Conservation (phyloP, 92 coral and sea anemone genomes). For the Scolanthus callimorphus region DNA sequence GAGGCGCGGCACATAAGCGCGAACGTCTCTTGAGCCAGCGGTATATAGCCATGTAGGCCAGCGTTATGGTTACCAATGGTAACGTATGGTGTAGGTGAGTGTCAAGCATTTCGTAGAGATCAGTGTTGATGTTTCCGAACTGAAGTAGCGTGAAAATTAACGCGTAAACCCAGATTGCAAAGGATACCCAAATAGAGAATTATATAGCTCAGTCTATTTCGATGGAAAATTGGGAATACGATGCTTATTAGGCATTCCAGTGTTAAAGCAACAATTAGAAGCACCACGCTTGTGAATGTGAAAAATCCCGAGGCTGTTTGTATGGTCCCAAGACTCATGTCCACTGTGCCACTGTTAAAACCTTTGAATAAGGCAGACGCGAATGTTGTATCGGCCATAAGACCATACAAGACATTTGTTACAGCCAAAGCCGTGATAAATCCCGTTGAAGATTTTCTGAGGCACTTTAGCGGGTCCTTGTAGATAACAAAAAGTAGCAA, state of each 20-base stretch:
- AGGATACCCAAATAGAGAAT: background rate
- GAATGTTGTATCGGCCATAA: slow-evolving; percentile 35
- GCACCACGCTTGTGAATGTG: slow-evolving; percentile 1
- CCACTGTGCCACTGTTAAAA: slow-evolving; percentile 9
- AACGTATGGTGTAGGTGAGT: slow-evolving; percentile 26
- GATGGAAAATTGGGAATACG: slow-evolving; percentile 2
- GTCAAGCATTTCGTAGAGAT: slow-evolving; percentile 27
- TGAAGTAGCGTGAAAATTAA: slow-evolving; percentile 29
- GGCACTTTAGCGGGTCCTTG: slow-evolving; percentile 42
- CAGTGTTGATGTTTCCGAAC: slow-evolving; percentile 22
- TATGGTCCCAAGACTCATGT: slow-evolving; percentile 1
- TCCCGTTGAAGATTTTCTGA: slow-evolving; percentile 40
- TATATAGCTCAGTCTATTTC: background rate
- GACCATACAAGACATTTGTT: slow-evolving; percentile 37
- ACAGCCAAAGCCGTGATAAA: slow-evolving; percentile 30
- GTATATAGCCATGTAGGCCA: slow-evolving; percentile 15
- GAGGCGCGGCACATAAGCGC: background rate
- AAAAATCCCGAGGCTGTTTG: background rate
- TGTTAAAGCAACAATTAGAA: slow-evolving; percentile 6
- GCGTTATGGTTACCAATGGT: slow-evolving; percentile 25
- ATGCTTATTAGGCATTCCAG: background rate
- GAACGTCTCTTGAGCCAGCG: slow-evolving; percentile 1
- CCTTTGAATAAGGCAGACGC: slow-evolving; percentile 25
- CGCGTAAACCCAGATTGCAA: background rate
- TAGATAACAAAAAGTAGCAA: slow-evolving; percentile 34